Evolutionary conservation across 2,888 invertebrate genomes (phyloP), one percentile per base, ranked within the genome.

Genomic region (Amiota minor): DNA sequence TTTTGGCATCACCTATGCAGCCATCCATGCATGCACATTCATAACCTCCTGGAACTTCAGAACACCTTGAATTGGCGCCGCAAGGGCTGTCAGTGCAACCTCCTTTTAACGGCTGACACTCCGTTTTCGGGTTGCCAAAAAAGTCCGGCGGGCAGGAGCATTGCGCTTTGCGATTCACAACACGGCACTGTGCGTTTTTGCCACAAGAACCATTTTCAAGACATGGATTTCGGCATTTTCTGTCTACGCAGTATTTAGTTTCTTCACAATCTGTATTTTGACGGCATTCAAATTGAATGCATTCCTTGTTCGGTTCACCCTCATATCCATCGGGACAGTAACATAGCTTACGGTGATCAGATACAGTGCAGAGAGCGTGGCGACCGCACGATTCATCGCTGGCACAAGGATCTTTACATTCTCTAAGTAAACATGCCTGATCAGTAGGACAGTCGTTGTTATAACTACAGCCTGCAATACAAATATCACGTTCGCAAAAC

Each of bases 271-370:
- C 96, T 10, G 92, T 91, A 86, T 96, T 93, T 68, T 91, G 91
- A 72, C 92, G 91, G 82, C 97, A 97, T 90, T 96, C 95, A 78
- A 95, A 93, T 76, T 94, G 92, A 76, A 92, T 92, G 83, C 96
- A 96, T 83, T 93, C 92, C 77, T 92, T 93, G 74, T 92, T 92
- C 0, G 96, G 95, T 86, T 96, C 95, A 0, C 96, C 96, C 79
- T 94, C 94, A 85, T 92, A 95, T 16, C 97, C 96, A 84, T 95
- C 95, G 0, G 96, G 96, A 86, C 97, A 97, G 74, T 95, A 92
- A 87, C 97, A 97, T 4, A 97, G 92, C 62, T 95, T 94, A 59
- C 95, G 92, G 89, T 97, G 97, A 79, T 95, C 94, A 2, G 94
- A 93, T 0, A 95, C 93, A 77, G 93, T 92, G 86, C 97, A 97